Percentiles rank a stretch among this genome's conserved stretches.
These are phyloP conservation scores for Macrotrachela quadricornifera DNA, from an alignment of 1,140 invertebrate genomes.

Conservation along the genomic window DNA sequence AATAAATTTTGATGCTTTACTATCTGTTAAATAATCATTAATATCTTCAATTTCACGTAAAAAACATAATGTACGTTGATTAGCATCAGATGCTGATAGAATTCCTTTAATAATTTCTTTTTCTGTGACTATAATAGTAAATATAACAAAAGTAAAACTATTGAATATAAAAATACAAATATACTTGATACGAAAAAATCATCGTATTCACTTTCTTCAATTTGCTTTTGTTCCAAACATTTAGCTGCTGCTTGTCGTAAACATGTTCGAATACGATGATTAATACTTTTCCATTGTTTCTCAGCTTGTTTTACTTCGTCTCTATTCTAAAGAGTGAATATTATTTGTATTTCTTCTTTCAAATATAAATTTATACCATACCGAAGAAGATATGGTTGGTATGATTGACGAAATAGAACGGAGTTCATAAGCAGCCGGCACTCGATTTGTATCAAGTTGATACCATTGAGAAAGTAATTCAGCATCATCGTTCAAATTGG, in stretches of 20 bases:
- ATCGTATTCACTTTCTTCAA: not conserved
- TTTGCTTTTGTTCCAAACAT: not conserved
- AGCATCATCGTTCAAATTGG: no score
- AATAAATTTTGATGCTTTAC: constrained; percentile 41
- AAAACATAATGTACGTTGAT: not conserved
- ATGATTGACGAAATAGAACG: not conserved
- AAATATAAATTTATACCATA: no score
- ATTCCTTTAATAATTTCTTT: constrained; percentile 7
- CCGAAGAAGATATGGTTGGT: no score
- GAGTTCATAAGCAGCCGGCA: constrained; percentile 25
- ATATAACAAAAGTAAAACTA: not conserved
- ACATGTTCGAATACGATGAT: no score
- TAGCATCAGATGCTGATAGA: not conserved
- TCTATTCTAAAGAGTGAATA: no score
- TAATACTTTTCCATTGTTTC: no score
- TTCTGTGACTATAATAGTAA: not conserved
- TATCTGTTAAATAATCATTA: constrained; percentile 15
- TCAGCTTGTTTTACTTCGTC: no score
- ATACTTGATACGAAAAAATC: constrained; percentile 1
- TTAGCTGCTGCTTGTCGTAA: not conserved
- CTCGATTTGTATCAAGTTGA: no score
- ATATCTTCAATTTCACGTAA: constrained; percentile 4
- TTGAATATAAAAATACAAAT: not conserved
- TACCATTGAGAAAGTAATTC: no score
- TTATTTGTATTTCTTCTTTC: no score